phyloP scores from a whole-genome alignment of 1,140 invertebrate species.

The Watersipora subatra region DNA sequence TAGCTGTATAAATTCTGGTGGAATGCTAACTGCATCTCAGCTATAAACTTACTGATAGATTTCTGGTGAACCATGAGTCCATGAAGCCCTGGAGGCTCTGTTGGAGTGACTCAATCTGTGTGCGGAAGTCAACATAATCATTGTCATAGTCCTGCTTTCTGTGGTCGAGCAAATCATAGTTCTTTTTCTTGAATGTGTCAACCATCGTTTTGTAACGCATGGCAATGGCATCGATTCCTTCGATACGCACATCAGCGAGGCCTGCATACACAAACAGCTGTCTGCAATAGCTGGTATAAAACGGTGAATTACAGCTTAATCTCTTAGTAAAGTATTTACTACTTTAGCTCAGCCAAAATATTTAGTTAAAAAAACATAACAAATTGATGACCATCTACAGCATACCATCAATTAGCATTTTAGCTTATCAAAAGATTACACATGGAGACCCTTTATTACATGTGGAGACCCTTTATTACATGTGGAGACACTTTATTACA shows the following conservation, averaged over 20 bases:
- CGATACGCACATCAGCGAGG: conserved; percentile 33
- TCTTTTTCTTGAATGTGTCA: conserved; percentile 61
- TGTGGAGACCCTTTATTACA: no score
- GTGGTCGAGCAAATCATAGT: conserved; percentile 81
- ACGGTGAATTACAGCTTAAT: no score
- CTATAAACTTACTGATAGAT: conserved; percentile 36
- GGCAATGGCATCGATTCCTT: conserved; percentile 35
- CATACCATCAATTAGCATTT: no score
- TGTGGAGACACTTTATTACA: no score
- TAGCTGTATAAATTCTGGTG: no score
- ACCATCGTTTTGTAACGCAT: conserved; percentile 45
- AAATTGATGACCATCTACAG: no score
- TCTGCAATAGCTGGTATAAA: neutral
- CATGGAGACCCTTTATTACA: no score
- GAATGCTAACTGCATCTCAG: no score
- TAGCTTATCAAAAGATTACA: no score
- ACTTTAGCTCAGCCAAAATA: no score
- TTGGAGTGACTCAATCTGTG: conserved; percentile 48
- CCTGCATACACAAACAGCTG: conserved; percentile 3
- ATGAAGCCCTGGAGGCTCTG: conserved; percentile 36
- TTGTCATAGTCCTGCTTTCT: conserved; percentile 72
- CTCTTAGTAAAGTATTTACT: no score
- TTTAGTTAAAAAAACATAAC: no score
- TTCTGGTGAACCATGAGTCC: conserved; percentile 36
- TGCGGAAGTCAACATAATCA: conserved; percentile 67